A percentile compares a stretch with the other conserved stretches of the same genome.
phyloP scores from a whole-genome alignment of 1,140 invertebrate species.

The Dendrolimus kikuchii region DNA sequence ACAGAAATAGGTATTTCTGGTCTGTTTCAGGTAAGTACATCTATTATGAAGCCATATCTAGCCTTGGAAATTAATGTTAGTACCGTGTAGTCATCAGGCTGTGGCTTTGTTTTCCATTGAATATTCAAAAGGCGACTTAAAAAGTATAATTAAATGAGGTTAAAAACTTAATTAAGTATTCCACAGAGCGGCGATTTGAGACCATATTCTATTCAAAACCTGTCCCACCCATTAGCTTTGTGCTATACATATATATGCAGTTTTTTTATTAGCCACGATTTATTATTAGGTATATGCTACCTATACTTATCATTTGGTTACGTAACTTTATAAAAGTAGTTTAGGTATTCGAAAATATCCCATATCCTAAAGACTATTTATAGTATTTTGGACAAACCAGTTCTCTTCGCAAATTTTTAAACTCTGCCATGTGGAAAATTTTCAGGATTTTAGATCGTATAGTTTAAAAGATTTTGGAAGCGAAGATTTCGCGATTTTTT shows the following conservation, averaged over 20 bases:
- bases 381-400: too few species aligned
- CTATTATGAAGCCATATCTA: too few species aligned
- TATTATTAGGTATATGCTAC: not conserved
- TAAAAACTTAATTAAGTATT: constrained; percentile 65
- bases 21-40: too few species aligned
- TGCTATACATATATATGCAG: not conserved
- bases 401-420: too few species aligned
- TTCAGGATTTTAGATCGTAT: too few species aligned
- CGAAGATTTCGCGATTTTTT: too few species aligned
- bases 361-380: too few species aligned
- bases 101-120: constrained; percentile 25
- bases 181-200: constrained; percentile 27
- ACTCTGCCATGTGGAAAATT: too few species aligned
- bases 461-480: too few species aligned
- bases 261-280: not conserved
- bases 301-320: not conserved
- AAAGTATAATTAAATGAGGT: constrained; percentile 58
- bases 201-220: constrained; percentile 50
- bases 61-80: not conserved
- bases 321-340: not conserved
- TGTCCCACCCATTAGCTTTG: constrained; percentile 46
- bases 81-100: not conserved
- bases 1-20: too few species aligned
- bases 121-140: constrained; percentile 50
- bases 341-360: too few species aligned